phyloP scores from a whole-genome alignment of 2,888 invertebrate species.

The Tuberolachnus salignus region DNA sequence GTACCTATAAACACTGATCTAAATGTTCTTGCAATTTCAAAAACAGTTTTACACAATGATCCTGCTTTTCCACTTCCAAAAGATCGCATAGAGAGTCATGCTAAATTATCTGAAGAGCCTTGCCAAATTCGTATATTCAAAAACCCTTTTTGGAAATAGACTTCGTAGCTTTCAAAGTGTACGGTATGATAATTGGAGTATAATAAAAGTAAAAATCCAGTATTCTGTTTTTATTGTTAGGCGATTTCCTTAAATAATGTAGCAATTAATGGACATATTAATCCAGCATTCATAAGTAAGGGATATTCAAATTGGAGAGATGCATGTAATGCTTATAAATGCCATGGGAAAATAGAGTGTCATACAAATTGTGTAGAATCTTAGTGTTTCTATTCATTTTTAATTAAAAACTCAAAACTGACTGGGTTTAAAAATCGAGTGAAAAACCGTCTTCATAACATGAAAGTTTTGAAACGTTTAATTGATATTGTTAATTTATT shows the following conservation, averaged over 20 bases:
- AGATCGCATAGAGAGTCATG: conserved; percentile 17
- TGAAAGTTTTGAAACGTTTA: neutral
- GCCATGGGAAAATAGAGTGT: neutral
- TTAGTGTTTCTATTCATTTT: neutral
- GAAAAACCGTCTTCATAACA: neutral
- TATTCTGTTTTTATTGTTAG: conserved; percentile 12
- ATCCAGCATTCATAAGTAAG: conserved; percentile 13
- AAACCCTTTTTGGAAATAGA: conserved; percentile 30
- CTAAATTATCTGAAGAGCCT: conserved; percentile 20
- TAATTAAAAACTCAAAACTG: conserved; percentile 4
- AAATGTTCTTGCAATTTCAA: conserved; percentile 2
- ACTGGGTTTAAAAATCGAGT: too few relatives aligned
- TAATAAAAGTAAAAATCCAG: conserved; percentile 19
- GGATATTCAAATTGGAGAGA: conserved; percentile 6
- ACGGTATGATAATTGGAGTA: conserved; percentile 20
- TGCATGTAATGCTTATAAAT: conserved; percentile 5
- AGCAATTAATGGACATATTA: conserved; percentile 13
- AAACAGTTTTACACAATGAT: conserved; percentile 19
- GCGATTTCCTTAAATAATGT: conserved; percentile 27
- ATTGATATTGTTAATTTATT: conserved; percentile 5
- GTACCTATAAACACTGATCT: too few relatives aligned
- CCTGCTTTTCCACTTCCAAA: conserved; percentile 16
- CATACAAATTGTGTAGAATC: conserved; percentile 3
- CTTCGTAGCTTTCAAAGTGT: conserved; percentile 17
- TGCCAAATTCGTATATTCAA: conserved; percentile 30